Percentiles rank a stretch among this genome's conserved stretches.
Evolutionary conservation across 2,888 invertebrate genomes (phyloP).

Genomic region (Catonia carolina): DNA sequence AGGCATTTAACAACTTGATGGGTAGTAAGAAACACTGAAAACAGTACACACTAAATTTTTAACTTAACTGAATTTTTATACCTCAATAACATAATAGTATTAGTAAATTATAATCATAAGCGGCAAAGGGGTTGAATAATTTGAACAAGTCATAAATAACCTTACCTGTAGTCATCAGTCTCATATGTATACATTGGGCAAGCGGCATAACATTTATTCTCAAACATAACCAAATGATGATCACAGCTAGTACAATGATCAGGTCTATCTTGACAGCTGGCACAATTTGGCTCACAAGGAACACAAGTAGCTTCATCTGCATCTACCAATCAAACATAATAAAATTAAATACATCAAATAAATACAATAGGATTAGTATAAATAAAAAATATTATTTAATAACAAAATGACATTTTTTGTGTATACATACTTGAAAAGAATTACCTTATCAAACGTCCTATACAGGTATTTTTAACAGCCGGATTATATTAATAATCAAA

Average conservation of each 20-base stretch:
- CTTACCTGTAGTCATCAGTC: constrained; percentile 74
- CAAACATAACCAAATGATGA: constrained; percentile 76
- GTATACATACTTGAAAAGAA: background rate
- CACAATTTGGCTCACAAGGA: constrained; percentile 80
- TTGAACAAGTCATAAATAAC: too few species aligned
- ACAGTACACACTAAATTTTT: too few species aligned
- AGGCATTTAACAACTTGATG: too few species aligned
- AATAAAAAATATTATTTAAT: constrained; percentile 6
- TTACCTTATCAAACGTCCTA: too few species aligned
- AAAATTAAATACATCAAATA: background rate
- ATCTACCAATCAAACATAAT: constrained; percentile 44
- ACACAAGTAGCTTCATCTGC: constrained; percentile 67
- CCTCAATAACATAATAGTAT: too few species aligned
- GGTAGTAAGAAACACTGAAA: too few species aligned
- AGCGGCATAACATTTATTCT: constrained; percentile 73
- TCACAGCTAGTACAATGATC: constrained; percentile 82
- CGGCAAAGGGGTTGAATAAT: too few species aligned
- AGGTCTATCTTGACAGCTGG: constrained; percentile 73
- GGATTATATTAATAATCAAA: too few species aligned
- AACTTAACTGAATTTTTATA: too few species aligned
- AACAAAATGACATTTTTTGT: background rate
- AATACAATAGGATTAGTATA: background rate
- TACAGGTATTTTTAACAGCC: too few species aligned
- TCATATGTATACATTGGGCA: constrained; percentile 78
- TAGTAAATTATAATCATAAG: too few species aligned